These are phyloP conservation scores for Alces alces DNA, from an alignment of 2,113 vertebrate genomes.

Conservation along the genomic window DNA sequence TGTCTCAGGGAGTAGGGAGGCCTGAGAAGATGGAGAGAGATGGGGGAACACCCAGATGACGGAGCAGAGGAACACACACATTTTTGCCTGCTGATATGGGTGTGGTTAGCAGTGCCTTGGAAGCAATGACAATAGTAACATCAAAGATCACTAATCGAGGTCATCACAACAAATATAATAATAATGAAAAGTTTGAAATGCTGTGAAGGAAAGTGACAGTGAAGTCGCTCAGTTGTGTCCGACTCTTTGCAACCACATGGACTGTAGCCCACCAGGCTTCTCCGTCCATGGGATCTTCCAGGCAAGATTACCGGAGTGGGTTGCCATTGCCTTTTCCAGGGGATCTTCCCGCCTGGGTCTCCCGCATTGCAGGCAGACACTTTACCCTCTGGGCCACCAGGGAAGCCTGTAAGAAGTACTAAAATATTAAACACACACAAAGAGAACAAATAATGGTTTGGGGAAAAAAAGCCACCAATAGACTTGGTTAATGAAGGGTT, in stretches of 20 bases:
- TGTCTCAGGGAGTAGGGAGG: background rate
- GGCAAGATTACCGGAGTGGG: background rate
- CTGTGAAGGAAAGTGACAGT: background rate
- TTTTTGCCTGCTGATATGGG: background rate
- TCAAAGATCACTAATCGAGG: background rate
- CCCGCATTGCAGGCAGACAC: rapidly evolving
- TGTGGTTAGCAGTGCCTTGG: background rate
- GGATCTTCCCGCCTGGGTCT: background rate
- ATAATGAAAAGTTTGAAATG: background rate
- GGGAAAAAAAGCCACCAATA: background rate
- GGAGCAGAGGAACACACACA: background rate
- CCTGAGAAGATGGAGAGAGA: background rate
- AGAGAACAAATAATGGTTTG: background rate
- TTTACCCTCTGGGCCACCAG: background rate
- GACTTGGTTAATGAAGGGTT: background rate
- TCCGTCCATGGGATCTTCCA: rapidly evolving
- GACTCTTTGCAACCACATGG: background rate
- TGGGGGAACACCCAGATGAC: background rate
- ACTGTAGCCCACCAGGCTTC: background rate
- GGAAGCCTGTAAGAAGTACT: background rate
- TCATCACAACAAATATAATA: background rate
- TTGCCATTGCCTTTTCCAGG: background rate
- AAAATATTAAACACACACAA: background rate
- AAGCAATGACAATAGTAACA: background rate
- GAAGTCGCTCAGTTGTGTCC: background rate